Conservation (phyloP, 2,888 invertebrate species). For the Caenorhabditis virilis region DNA sequence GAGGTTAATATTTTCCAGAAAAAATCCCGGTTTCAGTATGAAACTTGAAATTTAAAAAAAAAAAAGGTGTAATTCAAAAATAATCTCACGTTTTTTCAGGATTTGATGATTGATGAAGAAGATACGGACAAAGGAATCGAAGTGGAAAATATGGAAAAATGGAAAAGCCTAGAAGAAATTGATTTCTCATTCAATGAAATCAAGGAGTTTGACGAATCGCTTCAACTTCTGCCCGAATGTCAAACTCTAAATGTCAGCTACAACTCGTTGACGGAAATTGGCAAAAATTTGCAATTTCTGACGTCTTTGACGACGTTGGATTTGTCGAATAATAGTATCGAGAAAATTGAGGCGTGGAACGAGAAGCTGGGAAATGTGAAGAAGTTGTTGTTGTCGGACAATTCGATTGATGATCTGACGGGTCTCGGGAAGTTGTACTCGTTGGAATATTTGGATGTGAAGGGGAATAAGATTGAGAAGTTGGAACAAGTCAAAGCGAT, state of each 20-base stretch:
- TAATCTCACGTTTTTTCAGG: slow-evolving; percentile 77
- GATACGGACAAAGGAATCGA: slow-evolving; percentile 67
- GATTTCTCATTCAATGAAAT: slow-evolving; percentile 83
- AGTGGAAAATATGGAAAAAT: slow-evolving; percentile 50
- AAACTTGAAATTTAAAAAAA: no score
- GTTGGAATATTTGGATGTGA: slow-evolving; percentile 82
- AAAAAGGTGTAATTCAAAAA: no score
- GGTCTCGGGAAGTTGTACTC: slow-evolving; percentile 81
- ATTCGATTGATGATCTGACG: slow-evolving; percentile 75
- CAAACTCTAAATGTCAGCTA: slow-evolving; percentile 74
- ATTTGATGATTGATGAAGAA: slow-evolving; percentile 78
- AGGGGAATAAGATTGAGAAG: slow-evolving; percentile 82
- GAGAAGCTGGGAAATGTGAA: slow-evolving; percentile 86
- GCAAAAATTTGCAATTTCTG: slow-evolving; percentile 78
- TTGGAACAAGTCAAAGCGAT: slow-evolving; percentile 69
- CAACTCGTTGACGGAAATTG: slow-evolving; percentile 79
- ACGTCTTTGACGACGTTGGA: slow-evolving; percentile 80
- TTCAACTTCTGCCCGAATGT: slow-evolving; percentile 72
- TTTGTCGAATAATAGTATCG: slow-evolving; percentile 81
- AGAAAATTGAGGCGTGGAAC: slow-evolving; percentile 75
- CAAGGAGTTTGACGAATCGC: slow-evolving; percentile 77
- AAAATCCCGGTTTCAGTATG: no score
- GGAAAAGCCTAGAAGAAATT: slow-evolving; percentile 74
- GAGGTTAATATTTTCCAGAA: no score
- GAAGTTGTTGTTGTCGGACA: slow-evolving; percentile 84